Percentiles rank a stretch among this genome's conserved stretches.
Evolutionary conservation across 2,888 invertebrate species (phyloP).

Genomic region (Helleia helle): DNA sequence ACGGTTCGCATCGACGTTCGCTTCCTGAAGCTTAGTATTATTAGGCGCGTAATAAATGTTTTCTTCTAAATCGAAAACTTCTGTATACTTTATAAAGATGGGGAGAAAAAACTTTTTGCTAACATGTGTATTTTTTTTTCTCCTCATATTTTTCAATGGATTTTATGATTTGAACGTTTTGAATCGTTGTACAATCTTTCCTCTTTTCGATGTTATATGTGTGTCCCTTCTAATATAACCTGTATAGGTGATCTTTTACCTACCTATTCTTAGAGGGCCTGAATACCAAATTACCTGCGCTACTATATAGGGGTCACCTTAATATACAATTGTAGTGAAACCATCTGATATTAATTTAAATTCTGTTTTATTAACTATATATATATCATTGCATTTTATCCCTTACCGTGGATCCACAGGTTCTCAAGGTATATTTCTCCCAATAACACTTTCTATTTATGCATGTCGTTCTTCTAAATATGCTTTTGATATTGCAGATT

Average conservation of each 20-base stretch:
- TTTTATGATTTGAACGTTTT: slow-evolving; percentile 25
- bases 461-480: slow-evolving; percentile 46
- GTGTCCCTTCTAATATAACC: slow-evolving; percentile 46
- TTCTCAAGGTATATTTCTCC: slow-evolving; percentile 75
- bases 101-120: slow-evolving; percentile 8
- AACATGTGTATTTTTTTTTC: slow-evolving; percentile 2
- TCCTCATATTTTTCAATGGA: neutral
- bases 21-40: slow-evolving; percentile 69
- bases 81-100: slow-evolving; percentile 41
- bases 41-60: slow-evolving; percentile 73
- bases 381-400: slow-evolving; percentile 69
- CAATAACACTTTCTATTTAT: slow-evolving; percentile 65
- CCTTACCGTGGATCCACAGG: slow-evolving; percentile 72
- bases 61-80: slow-evolving; percentile 55
- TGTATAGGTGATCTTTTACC: slow-evolving; percentile 38
- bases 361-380: slow-evolving; percentile 67
- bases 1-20: slow-evolving; percentile 65
- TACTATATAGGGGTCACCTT: slow-evolving; percentile 64
- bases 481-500: slow-evolving; percentile 29
- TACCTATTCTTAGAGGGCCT: slow-evolving; percentile 45
- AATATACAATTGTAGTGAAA: slow-evolving; percentile 43
- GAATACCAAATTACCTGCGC: slow-evolving; percentile 32
- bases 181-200: slow-evolving; percentile 40
- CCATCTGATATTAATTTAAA: slow-evolving; percentile 39
- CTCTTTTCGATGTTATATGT: slow-evolving; percentile 62